phyloP scores from a whole-genome alignment of 2,888 invertebrate species.

The Aphidoletes aphidimyza region DNA sequence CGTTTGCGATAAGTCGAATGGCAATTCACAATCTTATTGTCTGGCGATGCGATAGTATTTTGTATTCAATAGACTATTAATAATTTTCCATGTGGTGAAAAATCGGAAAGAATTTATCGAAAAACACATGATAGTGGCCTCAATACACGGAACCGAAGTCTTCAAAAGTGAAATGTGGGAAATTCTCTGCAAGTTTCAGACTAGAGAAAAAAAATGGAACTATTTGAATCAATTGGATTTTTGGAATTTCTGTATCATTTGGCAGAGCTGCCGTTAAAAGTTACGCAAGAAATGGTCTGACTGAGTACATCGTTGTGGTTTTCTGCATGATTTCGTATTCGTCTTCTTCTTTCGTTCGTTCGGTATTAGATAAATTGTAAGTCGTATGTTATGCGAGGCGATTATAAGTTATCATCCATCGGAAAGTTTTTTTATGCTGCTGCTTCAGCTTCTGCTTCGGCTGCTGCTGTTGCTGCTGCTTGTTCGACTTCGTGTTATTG shows the following conservation, averaged over 20 bases:
- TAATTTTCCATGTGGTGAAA: neutral
- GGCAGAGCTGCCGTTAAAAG: too few relatives aligned
- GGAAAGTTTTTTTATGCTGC: neutral
- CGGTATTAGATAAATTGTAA: conserved; percentile 18
- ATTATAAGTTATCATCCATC: conserved; percentile 39
- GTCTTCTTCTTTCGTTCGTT: neutral
- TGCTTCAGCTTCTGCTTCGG: neutral
- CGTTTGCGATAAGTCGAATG: conserved; percentile 39
- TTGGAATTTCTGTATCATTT: neutral
- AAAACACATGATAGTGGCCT: too few relatives aligned
- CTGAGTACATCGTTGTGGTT: conserved; percentile 13
- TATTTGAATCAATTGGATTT: conserved; percentile 38
- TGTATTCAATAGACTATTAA: neutral
- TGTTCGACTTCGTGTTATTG: conserved; percentile 44
- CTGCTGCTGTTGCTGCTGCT: too few relatives aligned
- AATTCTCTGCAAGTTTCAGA: too few relatives aligned
- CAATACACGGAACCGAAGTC: too few relatives aligned
- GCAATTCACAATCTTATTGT: neutral
- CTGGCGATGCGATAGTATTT: too few relatives aligned
- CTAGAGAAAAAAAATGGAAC: neutral
- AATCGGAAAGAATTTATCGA: neutral
- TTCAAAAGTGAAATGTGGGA: neutral
- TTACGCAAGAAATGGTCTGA: neutral
- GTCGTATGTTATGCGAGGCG: conserved; percentile 41
- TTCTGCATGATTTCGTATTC: neutral